A percentile compares a stretch with the other conserved stretches of the same genome.
Conservation (phyloP, 2,888 invertebrate genomes). For the Busseola fusca region DNA sequence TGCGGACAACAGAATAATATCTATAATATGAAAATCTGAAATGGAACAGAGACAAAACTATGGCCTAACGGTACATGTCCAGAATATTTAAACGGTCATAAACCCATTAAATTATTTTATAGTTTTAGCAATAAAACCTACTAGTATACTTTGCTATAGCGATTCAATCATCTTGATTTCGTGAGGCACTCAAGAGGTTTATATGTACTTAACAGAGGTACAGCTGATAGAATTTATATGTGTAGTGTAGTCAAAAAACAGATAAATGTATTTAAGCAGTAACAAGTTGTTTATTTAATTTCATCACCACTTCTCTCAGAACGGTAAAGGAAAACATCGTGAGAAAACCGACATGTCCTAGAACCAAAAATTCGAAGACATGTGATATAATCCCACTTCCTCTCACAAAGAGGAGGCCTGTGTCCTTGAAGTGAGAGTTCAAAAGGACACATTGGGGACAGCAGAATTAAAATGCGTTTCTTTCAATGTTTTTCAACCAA, state of each 20-base stretch:
- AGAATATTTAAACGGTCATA: constrained; percentile 41
- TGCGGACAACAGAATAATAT: constrained; percentile 43
- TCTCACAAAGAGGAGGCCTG: too few relatives aligned
- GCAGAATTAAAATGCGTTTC: not conserved
- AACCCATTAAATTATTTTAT: constrained; percentile 36
- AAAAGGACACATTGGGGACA: not conserved
- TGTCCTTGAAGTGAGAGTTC: too few relatives aligned
- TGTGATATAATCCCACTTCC: too few relatives aligned
- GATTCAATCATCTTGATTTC: constrained; percentile 18
- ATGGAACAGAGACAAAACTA: constrained; percentile 21
- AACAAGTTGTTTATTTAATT: not conserved
- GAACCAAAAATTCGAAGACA: too few relatives aligned
- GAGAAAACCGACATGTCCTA: too few relatives aligned
- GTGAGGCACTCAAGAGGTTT: not conserved
- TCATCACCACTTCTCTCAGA: not conserved
- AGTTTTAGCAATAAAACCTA: constrained; percentile 5
- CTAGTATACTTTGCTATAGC: not conserved
- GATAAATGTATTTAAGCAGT: not conserved
- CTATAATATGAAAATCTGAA: constrained; percentile 25
- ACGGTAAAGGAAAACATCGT: too few relatives aligned
- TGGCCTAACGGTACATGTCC: constrained; percentile 29
- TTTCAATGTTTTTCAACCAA: not conserved
- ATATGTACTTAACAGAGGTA: not conserved
- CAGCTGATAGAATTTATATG: not conserved
- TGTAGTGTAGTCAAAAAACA: not conserved